Percentiles rank a stretch among this genome's conserved stretches.
phyloP scores from a whole-genome alignment of 2,888 invertebrate species.

The Dasypogon diadema region DNA sequence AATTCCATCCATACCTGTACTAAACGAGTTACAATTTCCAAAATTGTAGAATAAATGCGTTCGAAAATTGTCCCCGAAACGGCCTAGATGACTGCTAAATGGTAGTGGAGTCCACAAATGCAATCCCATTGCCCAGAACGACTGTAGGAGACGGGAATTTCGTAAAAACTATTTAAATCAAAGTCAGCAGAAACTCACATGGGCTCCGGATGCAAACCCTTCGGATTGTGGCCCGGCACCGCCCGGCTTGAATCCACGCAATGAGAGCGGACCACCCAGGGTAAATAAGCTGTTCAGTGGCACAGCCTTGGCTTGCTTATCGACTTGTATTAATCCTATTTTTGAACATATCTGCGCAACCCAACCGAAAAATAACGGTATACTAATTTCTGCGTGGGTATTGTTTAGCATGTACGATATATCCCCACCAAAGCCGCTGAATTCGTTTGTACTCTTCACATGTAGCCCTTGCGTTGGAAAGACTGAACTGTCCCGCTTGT shows the following conservation, averaged over 20 bases:
- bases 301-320: constrained; percentile 62
- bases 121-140: constrained; percentile 87
- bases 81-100: constrained; percentile 82
- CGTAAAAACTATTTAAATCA: neutral
- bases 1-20: constrained; percentile 60
- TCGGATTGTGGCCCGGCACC: constrained; percentile 90
- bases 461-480: constrained; percentile 83
- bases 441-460: constrained; percentile 82
- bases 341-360: constrained; percentile 66
- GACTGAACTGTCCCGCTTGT: constrained; percentile 82
- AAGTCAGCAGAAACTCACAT: constrained; percentile 59
- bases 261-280: constrained; percentile 85
- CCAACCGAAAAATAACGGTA: constrained; percentile 72
- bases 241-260: constrained; percentile 88
- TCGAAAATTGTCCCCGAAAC: constrained; percentile 86
- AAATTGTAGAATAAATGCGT: constrained; percentile 91
- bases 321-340: constrained; percentile 63
- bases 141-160: constrained; percentile 65
- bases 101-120: constrained; percentile 94
- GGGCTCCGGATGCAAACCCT: constrained; percentile 80
- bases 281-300: constrained; percentile 66
- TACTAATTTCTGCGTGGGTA: constrained; percentile 77
- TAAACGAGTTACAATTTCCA: constrained; percentile 79
- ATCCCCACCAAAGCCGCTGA: constrained; percentile 87
- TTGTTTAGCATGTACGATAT: constrained; percentile 91